Base-by-base conservation (phyloP, 2,113 vertebrate species). In the Colaptes auratus region DNA sequence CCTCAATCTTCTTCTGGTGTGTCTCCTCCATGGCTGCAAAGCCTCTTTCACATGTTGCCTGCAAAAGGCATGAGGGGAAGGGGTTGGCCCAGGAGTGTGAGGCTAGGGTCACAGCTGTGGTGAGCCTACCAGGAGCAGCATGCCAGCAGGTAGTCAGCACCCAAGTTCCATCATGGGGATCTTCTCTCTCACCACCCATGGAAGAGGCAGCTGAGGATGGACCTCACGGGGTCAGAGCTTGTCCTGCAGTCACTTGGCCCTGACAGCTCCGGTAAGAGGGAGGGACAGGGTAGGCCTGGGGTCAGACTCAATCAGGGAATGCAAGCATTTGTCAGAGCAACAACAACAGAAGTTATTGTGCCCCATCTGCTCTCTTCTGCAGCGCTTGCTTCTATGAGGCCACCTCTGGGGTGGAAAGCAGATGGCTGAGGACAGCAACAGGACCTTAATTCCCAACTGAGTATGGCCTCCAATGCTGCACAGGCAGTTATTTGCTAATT, bases 21-120 rank as follows among this genome's bases (percentile, higher is more conserved):
- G 99, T 99, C 94, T 99, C 99, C 92, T 99, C 99, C 99, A 99
- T 99, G 58, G 99, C 99, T 27, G 98, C 98, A 96, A 99, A 99
- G 48, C 99, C 99, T 53, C 99, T 98, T 96, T 99, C 99, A 75
- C 99, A 99, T 3, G 99, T 99, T 86, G 99, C 99, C 99, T 99
- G 95, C 23, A 89, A 94, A 90, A 88, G 71, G 82, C 94, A 92
- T 0, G 18, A 79, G 36, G 86, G 64, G 61, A 72, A 73, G 50
- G 50, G 50, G 42, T 81, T 89, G 89, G 55, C 42, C 42, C 12
- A 3, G 50, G n/a, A 58, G 46, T 5, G 2, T 6, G 4, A 31
- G 77, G 56, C 28, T 0, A 0, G 28, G 2, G 10, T 58, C 42
- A 53, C 0, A 12, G 87, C 0, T 0, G 35, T 18, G 72, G 11